Evolutionary conservation across 2,888 invertebrate species (phyloP).

Genomic region (Mellilla xanthometata): DNA sequence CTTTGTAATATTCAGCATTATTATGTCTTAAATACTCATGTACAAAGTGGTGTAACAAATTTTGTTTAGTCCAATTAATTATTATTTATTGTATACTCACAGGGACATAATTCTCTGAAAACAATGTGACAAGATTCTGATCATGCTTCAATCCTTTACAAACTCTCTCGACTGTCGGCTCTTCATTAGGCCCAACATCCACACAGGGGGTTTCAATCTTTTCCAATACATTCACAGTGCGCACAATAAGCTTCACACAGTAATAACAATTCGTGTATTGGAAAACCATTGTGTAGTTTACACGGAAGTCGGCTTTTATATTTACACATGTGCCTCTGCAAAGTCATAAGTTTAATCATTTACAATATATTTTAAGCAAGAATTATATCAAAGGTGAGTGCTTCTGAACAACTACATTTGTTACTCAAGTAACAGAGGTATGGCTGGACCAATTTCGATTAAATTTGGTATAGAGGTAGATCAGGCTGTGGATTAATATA

Average conservation of each 20-base stretch:
- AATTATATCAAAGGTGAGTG: too few relatives aligned
- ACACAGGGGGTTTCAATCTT: slow-evolving; percentile 94
- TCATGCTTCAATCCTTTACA: slow-evolving; percentile 89
- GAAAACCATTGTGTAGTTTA: slow-evolving; percentile 94
- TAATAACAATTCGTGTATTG: slow-evolving; percentile 88
- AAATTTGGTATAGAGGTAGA: too few relatives aligned
- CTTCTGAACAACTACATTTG: too few relatives aligned
- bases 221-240: slow-evolving; percentile 94
- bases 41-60: too few relatives aligned
- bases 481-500: too few relatives aligned
- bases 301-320: slow-evolving; percentile 87
- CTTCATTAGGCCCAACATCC: slow-evolving; percentile 83
- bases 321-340: slow-evolving; percentile 87
- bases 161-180: slow-evolving; percentile 89
- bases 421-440: too few relatives aligned
- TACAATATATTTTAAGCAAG: too few relatives aligned
- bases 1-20: too few relatives aligned
- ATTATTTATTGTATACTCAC: slow-evolving; percentile 52
- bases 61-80: too few relatives aligned
- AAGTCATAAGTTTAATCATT: neutral
- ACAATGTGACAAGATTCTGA: slow-evolving; percentile 92
- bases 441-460: too few relatives aligned
- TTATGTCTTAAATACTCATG: too few relatives aligned
- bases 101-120: slow-evolving; percentile 94
- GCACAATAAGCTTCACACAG: slow-evolving; percentile 91